Evolutionary conservation across 2,888 invertebrate genomes (phyloP).

Genomic region (Acronicta alni): DNA sequence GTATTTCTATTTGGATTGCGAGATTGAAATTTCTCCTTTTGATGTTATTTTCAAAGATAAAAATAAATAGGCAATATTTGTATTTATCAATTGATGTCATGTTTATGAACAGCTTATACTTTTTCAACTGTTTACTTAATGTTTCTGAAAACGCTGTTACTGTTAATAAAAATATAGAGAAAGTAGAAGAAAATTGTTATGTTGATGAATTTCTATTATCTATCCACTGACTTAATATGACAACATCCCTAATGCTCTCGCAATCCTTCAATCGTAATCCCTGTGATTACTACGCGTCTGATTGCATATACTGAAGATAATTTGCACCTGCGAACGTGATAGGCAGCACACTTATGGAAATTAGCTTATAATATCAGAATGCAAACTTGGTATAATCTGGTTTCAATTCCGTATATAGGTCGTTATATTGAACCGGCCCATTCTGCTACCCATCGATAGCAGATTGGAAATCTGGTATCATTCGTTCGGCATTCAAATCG

Average conservation of each 20-base stretch:
- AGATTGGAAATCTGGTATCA: constrained; percentile 60
- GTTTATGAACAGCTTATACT: not conserved
- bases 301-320: constrained; percentile 56
- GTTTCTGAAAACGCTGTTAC: no score
- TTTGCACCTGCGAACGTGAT: constrained; percentile 61
- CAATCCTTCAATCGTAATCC: constrained; percentile 50
- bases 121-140: not conserved
- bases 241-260: constrained; percentile 34
- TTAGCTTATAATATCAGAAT: constrained; percentile 69
- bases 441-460: constrained; percentile 14
- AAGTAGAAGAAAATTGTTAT: not conserved
- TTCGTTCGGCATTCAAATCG: constrained; percentile 54
- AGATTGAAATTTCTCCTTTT: constrained; percentile 39
- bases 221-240: constrained; percentile 33
- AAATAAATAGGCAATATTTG: constrained; percentile 23
- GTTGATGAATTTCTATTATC: not conserved
- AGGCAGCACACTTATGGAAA: constrained; percentile 68
- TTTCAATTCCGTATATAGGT: constrained; percentile 65
- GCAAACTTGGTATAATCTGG: constrained; percentile 69
- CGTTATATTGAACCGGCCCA: constrained; percentile 59
- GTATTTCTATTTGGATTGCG: constrained; percentile 35
- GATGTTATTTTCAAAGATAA: constrained; percentile 12
- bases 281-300: constrained; percentile 38
- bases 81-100: constrained; percentile 3
- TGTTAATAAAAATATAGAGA: not conserved